Evolutionary conservation across 2,797 vertebrate species (phyloP).

Genomic region (Tapera naevia): DNA sequence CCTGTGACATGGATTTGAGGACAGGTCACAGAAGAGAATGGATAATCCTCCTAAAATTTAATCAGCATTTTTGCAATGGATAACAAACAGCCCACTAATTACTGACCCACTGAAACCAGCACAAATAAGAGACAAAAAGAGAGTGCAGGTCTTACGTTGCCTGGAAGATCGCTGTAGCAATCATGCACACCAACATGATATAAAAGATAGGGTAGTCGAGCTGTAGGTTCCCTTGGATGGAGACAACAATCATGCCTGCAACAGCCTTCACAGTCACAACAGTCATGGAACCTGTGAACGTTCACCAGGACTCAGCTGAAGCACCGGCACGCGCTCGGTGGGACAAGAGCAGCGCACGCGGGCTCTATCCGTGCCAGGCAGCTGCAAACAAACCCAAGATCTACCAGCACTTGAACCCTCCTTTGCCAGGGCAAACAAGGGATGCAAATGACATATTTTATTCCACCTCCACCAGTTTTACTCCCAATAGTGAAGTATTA

Average conservation of each 20-base stretch:
- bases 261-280: constrained; percentile 93
- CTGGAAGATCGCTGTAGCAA: constrained; percentile 88
- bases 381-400: not conserved
- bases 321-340: accelerated
- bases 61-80: not conserved
- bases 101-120: not conserved
- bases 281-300: constrained; percentile 86
- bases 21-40: not conserved
- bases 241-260: constrained; percentile 90
- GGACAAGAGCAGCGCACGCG: not conserved
- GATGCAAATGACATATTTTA: not conserved
- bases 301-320: not conserved
- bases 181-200: constrained; percentile 94
- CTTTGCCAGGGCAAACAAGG: not conserved
- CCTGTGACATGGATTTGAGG: not conserved
- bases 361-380: accelerated
- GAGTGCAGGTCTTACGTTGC: constrained; percentile 81
- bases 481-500: too few species aligned
- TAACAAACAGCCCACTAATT: not conserved
- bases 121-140: not conserved
- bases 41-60: not conserved
- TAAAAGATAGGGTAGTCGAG: constrained; percentile 93
- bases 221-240: constrained; percentile 85
- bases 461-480: not conserved
- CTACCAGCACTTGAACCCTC: not conserved